Evolutionary conservation across 2,888 invertebrate species (phyloP).

Genomic region (Synergus laeviventris): DNA sequence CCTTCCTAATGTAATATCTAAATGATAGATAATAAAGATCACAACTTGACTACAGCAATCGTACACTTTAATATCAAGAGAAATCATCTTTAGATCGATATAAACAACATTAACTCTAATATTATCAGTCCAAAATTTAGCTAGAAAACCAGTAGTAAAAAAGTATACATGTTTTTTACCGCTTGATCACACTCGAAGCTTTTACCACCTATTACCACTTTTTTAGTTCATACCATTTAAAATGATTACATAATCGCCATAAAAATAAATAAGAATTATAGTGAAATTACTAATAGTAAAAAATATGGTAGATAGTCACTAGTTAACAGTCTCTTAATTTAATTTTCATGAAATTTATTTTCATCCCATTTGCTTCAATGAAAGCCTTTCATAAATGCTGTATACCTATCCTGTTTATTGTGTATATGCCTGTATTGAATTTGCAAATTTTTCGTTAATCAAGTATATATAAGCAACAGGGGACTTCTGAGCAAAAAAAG

Average conservation of each 20-base stretch:
- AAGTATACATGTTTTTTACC: constrained; percentile 29
- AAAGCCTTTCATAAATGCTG: background rate
- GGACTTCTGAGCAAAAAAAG: background rate
- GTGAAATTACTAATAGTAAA: background rate
- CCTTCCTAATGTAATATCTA: constrained; percentile 18
- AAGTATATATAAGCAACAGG: background rate
- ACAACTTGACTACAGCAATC: constrained; percentile 6
- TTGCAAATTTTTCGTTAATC: background rate
- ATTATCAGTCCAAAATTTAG: constrained; percentile 44
- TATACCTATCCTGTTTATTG: no score
- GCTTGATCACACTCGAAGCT: constrained; percentile 31
- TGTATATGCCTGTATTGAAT: background rate
- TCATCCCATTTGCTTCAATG: background rate
- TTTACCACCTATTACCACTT: background rate
- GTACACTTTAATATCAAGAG: constrained; percentile 7
- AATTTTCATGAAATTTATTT: background rate
- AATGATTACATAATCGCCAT: background rate
- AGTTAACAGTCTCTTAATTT: constrained; percentile 5
- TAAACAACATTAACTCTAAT: constrained; percentile 35
- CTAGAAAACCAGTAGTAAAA: constrained; percentile 26
- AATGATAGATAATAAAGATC: constrained; percentile 12
- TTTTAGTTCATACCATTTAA: no score
- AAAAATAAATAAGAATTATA: background rate
- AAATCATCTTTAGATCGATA: constrained; percentile 9
- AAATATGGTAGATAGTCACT: background rate